Percentiles rank a stretch among this genome's conserved stretches.
phyloP scores from a whole-genome alignment of 2,888 invertebrate species.

The Lycaena phlaeas region DNA sequence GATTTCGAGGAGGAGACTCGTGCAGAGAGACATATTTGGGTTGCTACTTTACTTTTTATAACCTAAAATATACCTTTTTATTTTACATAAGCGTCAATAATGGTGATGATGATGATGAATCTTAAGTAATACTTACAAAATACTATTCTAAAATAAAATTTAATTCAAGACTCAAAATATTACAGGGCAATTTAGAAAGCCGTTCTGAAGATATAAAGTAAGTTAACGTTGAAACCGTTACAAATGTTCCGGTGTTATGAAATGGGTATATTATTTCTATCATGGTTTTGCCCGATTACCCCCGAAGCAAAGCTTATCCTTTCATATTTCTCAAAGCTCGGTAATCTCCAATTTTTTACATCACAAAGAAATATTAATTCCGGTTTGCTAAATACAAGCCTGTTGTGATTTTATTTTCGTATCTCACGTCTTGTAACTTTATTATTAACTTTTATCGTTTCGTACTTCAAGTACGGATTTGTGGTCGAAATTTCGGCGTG shows the following conservation, averaged over 20 bases:
- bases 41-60: too few species aligned
- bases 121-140: too few species aligned
- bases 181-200: neutral
- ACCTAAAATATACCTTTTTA: too few species aligned
- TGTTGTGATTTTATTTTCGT: neutral
- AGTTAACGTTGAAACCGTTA: neutral
- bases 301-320: slow-evolving; percentile 9
- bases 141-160: neutral
- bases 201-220: neutral
- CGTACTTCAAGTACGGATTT: too few species aligned
- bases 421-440: neutral
- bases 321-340: slow-evolving; percentile 12
- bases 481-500: too few species aligned
- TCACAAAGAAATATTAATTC: slow-evolving; percentile 10
- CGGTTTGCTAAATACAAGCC: neutral
- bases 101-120: too few species aligned
- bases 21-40: too few species aligned
- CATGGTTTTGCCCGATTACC: slow-evolving; percentile 12
- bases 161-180: neutral
- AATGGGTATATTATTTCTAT: slow-evolving; percentile 12
- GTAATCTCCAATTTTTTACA: slow-evolving; percentile 14
- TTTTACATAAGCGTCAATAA: too few species aligned
- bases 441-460: too few species aligned
- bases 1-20: too few species aligned
- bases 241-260: neutral